Evolutionary conservation across 2,888 invertebrate genomes (phyloP), one percentile per base, ranked within the genome.

Genomic region (Busseola fusca): DNA sequence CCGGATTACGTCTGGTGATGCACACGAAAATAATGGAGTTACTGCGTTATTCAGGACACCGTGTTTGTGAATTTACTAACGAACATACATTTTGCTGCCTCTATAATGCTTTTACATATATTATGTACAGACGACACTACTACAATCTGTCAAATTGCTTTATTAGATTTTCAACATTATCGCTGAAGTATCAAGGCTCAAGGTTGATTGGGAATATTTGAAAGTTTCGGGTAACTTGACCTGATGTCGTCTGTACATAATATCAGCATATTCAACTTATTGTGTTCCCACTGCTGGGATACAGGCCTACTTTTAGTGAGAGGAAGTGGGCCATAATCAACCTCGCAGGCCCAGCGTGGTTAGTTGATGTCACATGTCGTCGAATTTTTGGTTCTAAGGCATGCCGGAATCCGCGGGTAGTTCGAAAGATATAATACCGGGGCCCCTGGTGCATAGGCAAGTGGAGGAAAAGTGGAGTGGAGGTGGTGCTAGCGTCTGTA

Each of bases 1-100:
- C 82, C 74, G 69, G 78, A 85, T 87, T 85, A 83, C 37, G 72
- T 77, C 74, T 80, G 71, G 72, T 75, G 81, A 76, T 78, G 79
- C 69, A 54, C 75, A 69, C 74, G 69, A 76, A 82, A 78, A 72
- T 86, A 86, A 86, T 83, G 48, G 50, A 76, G 83, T 84, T 85
- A 80, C 42, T 52, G 27, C 65, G 74, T 60, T 78, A 72, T 75
- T 64, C 72, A 56, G 65, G 64, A 71, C 64, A 54, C 40, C 69
- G 69, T 75, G 63, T 82, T 77, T 66, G 76, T 69, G 81, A 64
- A 80, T 69, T 73, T 68, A 69, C 64, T 75, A 78, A 80, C 71
- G 54, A 81, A 74, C 45, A 42, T 57, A 42, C 1, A 12, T 58
- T 59, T 52, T 64, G 25, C n/a, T 25, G 30, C n/a, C 42, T 25